Percentiles rank a stretch among this genome's conserved stretches.
Conservation (phyloP, 2,797 vertebrate species). For the Halcyon badia region DNA sequence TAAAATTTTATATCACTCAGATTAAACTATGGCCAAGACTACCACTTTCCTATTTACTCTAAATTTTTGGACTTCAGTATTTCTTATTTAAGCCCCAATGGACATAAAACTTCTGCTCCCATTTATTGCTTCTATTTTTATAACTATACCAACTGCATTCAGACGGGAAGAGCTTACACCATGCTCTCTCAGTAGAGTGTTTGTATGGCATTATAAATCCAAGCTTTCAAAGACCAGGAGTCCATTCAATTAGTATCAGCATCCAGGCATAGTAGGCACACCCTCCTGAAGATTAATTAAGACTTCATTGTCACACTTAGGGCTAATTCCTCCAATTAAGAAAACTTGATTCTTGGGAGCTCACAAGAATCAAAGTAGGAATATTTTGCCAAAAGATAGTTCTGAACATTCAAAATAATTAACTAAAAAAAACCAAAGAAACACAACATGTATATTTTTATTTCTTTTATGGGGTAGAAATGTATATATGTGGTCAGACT, state of each 20-base stretch:
- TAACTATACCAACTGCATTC: not conserved
- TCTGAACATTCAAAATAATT: not conserved
- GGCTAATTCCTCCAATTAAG: not conserved
- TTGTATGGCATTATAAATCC: not conserved
- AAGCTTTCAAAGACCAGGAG: not conserved
- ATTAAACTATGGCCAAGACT: not conserved
- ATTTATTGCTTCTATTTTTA: not conserved
- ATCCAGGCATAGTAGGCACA: not conserved
- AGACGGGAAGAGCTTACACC: not conserved
- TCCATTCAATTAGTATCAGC: not conserved
- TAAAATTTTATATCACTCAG: not conserved
- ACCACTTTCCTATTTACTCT: not conserved
- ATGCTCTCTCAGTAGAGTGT: not conserved
- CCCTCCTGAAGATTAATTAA: not conserved
- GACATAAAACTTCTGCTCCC: not conserved
- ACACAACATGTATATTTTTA: accelerated
- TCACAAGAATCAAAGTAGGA: not conserved
- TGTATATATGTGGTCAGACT: not conserved
- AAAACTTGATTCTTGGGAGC: not conserved
- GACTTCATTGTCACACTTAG: not conserved
- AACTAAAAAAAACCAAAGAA: not conserved
- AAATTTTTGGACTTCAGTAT: not conserved
- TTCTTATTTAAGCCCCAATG: not conserved
- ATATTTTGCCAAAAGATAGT: not conserved
- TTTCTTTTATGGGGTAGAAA: not conserved